Percentiles rank a stretch among this genome's conserved stretches.
Evolutionary conservation across 2,113 vertebrate species (phyloP).

Genomic region (Tragelaphus imberbis): DNA sequence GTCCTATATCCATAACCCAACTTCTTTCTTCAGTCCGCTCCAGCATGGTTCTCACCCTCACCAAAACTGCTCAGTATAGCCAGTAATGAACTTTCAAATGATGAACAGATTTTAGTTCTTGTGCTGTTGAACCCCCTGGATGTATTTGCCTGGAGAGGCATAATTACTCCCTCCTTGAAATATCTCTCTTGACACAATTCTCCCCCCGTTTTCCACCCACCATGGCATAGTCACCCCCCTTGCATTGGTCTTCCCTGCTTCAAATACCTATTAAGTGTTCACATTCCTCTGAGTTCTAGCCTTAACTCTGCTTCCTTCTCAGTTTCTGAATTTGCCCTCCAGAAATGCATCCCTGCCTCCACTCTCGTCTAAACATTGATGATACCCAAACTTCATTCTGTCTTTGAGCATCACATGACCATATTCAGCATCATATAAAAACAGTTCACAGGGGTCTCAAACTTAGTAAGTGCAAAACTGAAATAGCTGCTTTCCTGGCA

Average conservation of each 20-base stretch:
- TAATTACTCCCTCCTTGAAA: background rate
- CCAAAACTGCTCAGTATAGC: background rate
- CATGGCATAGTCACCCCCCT: accelerated
- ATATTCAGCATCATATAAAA: background rate
- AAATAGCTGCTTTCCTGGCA: background rate
- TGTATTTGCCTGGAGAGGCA: background rate
- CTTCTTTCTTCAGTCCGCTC: background rate
- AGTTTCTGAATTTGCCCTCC: too few relatives aligned
- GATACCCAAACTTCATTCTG: background rate
- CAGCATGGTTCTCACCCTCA: background rate
- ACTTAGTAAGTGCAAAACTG: background rate
- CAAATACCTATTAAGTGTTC: background rate
- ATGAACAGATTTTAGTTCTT: background rate
- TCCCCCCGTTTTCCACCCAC: background rate
- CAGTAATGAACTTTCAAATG: background rate
- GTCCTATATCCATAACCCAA: background rate
- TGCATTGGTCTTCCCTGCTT: background rate
- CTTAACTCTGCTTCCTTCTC: background rate
- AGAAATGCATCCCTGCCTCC: background rate
- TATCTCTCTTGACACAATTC: background rate
- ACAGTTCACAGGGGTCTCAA: background rate
- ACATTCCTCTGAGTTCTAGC: background rate
- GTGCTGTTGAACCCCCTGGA: background rate
- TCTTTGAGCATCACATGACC: background rate
- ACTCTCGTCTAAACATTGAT: background rate